phyloP scores from a whole-genome alignment of 2,113 vertebrate genomes.

The Gymnocephalus cernua region DNA sequence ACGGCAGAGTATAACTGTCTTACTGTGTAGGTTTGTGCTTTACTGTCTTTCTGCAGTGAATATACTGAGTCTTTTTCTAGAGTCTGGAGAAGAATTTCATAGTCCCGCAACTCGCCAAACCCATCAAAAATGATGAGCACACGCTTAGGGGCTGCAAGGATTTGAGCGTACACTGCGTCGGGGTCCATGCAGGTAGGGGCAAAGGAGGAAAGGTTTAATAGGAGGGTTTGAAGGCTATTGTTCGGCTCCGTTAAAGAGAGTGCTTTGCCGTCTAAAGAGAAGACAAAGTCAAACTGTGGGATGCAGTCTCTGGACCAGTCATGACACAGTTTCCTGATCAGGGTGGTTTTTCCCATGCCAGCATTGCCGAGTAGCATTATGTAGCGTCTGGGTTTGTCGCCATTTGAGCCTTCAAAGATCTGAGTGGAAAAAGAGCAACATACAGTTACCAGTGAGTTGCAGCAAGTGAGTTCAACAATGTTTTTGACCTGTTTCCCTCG shows the following conservation, averaged over 20 bases:
- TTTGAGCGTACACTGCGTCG: slow-evolving; percentile 81
- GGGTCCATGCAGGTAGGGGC: slow-evolving; percentile 63
- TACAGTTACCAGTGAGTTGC: neutral
- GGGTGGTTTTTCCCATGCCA: slow-evolving; percentile 91
- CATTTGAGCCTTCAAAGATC: slow-evolving; percentile 79
- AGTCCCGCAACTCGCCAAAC: slow-evolving; percentile 88
- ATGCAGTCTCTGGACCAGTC: slow-evolving; percentile 89
- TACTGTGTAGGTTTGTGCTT: slow-evolving; percentile 68
- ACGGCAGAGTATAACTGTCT: slow-evolving; percentile 87
- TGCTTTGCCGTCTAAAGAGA: slow-evolving; percentile 86
- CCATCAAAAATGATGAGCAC: slow-evolving; percentile 93
- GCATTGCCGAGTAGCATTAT: slow-evolving; percentile 87
- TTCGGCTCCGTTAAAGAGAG: slow-evolving; percentile 74
- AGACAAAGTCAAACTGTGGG: slow-evolving; percentile 90
- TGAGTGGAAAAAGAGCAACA: slow-evolving; percentile 41
- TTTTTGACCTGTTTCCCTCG: neutral
- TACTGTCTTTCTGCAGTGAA: slow-evolving; percentile 57
- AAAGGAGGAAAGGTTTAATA: slow-evolving; percentile 80
- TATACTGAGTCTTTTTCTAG: slow-evolving; percentile 60
- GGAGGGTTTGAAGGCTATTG: slow-evolving; percentile 86
- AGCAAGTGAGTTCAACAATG: neutral
- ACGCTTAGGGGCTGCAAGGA: slow-evolving; percentile 84
- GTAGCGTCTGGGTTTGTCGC: slow-evolving; percentile 70
- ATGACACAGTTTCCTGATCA: slow-evolving; percentile 86
- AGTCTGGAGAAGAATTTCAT: slow-evolving; percentile 82